Base-by-base conservation (phyloP, 2,113 vertebrate genomes). In the Campylorhamphus procurvoides region DNA sequence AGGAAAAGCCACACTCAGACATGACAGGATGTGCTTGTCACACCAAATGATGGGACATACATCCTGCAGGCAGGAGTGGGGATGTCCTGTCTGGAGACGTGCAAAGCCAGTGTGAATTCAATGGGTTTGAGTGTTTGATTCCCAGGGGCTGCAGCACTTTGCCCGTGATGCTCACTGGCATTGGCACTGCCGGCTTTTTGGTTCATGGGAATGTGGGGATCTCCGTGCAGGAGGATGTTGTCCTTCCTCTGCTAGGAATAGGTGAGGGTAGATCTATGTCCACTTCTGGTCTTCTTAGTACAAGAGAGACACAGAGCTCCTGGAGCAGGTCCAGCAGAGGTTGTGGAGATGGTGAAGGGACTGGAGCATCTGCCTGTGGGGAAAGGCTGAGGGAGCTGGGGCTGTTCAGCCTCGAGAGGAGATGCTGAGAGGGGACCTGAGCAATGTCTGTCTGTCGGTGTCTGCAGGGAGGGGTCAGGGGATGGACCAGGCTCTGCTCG, bases 141-240 rank as follows among this genome's bases (percentile, higher is more conserved):
- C n/a, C 28, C 63, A 58, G 52, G 31, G 46, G 18, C 40, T 56
- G 52, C 59, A 18, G 24, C 29, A 9, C 68, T 50, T 64, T 11
- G 23, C 14, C 3, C 17, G 33, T 0, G 5, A 14, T 20, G 14
- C 63, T 80, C 22, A 14, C 0, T 6, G 31, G 37, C 9, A 4
- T 23, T 52, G 8, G 3, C 0, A 1, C 42, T 18, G 16, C 14
- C 0, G 0, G 49, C 28, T 31, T 28, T 55, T 35, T 0, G 0
- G n/a, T 23, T 63, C 1, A 0, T 8, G 71, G 3, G 35, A 49
- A 35, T 7, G 4, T 12, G 1, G 23, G 39, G 18, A 64, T 46
- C 22, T 49, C 33, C 5, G 2, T 47, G 16, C 33, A 33, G 58
- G 66, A 37, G 74, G 69, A 87, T 63, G 18, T 25, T 59, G 49